phyloP scores from a whole-genome alignment of 2,888 invertebrate species.

The Ectemnius continuus region DNA sequence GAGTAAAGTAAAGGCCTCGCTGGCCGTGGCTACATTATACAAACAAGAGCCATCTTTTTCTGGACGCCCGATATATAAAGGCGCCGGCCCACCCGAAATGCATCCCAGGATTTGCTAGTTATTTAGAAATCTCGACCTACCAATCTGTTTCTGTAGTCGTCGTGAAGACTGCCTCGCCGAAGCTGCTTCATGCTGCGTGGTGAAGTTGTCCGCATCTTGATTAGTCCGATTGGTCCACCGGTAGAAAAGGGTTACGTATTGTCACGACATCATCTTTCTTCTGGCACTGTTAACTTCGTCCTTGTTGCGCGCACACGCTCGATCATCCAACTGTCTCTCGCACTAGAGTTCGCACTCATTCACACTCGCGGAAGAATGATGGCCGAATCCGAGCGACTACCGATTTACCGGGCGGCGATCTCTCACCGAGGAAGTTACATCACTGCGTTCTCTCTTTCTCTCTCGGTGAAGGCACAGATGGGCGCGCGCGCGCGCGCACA shows the following conservation, averaged over 20 bases:
- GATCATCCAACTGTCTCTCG: background rate
- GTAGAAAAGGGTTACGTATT: no score
- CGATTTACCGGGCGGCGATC: slow-evolving; percentile 22
- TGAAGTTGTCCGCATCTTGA: slow-evolving; percentile 62
- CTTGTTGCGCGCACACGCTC: background rate
- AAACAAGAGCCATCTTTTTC: no score
- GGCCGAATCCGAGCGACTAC: no score
- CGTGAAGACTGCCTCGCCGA: slow-evolving; percentile 49
- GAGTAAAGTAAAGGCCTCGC: no score
- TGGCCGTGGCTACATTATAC: no score
- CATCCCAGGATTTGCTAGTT: no score
- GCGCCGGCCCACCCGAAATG: no score
- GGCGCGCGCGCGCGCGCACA: background rate
- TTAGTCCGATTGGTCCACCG: background rate
- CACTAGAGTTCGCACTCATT: background rate
- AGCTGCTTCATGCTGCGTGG: slow-evolving; percentile 60
- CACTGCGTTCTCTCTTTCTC: slow-evolving; percentile 22
- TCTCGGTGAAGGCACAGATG: no score
- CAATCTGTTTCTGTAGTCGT: slow-evolving; percentile 55
- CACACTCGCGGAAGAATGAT: background rate
- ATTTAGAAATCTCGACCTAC: slow-evolving; percentile 34
- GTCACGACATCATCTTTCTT: no score
- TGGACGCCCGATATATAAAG: no score
- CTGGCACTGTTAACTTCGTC: no score
- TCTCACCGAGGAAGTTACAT: slow-evolving; percentile 41